Evolutionary conservation across 2,797 vertebrate genomes (phyloP).

Genomic region (Neopelma chrysocephalum): DNA sequence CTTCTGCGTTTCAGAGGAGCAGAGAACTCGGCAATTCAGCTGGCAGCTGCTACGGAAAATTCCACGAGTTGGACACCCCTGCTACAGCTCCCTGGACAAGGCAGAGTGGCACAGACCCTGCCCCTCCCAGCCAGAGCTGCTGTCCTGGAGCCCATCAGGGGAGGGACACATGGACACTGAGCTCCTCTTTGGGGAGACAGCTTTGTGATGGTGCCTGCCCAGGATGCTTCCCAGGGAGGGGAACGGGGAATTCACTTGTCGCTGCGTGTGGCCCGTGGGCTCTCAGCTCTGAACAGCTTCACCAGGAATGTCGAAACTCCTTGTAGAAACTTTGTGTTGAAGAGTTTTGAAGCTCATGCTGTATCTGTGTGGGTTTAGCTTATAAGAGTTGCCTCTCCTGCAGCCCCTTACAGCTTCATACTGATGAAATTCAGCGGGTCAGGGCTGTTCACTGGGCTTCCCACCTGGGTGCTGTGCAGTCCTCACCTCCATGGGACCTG

Average conservation of each 20-base stretch:
- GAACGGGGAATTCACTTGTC: background rate
- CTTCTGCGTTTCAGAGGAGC: background rate
- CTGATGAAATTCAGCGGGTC: background rate
- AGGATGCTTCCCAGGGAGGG: background rate
- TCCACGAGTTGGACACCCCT: background rate
- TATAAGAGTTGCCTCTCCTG: background rate
- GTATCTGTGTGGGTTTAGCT: background rate
- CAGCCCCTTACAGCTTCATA: background rate
- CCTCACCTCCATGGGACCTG: rapidly evolving
- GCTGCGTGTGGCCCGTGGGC: background rate
- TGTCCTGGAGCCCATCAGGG: background rate
- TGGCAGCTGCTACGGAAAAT: background rate
- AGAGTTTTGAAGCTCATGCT: background rate
- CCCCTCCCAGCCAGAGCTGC: background rate
- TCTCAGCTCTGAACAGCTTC: background rate
- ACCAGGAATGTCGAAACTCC: background rate
- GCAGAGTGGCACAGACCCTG: background rate
- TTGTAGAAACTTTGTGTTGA: background rate
- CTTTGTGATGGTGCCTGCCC: background rate
- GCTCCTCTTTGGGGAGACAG: background rate
- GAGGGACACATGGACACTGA: background rate
- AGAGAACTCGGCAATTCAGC: background rate
- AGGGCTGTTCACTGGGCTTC: background rate
- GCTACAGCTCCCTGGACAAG: background rate
- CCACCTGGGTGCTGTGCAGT: background rate